Evolutionary conservation across 2,888 invertebrate species (phyloP), one percentile per base, ranked within the genome.

Genomic region (Brachypalpus laphriformis): DNA sequence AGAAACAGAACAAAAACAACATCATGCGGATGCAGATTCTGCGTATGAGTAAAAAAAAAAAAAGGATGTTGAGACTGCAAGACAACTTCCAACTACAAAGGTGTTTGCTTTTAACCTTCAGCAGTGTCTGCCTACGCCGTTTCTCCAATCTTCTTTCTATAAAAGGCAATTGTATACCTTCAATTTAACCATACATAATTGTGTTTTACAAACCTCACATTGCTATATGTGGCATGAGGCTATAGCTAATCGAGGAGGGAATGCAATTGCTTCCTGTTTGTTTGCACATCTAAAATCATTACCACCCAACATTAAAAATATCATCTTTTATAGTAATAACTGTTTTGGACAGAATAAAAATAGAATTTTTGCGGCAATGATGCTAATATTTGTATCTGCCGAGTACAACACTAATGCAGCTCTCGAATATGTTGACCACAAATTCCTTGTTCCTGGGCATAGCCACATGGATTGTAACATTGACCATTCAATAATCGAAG

Each of bases 381-480:
- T 47, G 20, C 20, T 22, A 0, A 18, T 47, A 22, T 47, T 47
- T 22, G 47, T 22, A 8, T 45, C 45, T 45, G 45, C 18, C 16
- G 16, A 45, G 7, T 45, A 6, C 45, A 1, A 45, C 11, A 47
- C 4, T 14, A 47, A 47, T 47, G 11, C 47, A 18, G 22, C 9
- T 47, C 20, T 47, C 1, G 20, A 22, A 9, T 22, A 20, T 22
- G 22, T 56, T 34, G 56, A 71, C 18, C 71, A 71, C 18, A 71
- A 71, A 57, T 71, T 74, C 37, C 31, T 65, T 7, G 45, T 63
- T 11, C 25, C 40, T n/a, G 54, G 65, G n/a, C 54, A 65, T 22
- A 65, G 42, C 22, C 54, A 66, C 37, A 57, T 71, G 71, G 71
- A 71, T 20, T 57, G 71, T 71, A 57, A 71, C 16, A 42, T 47